Evolutionary conservation across 2,113 vertebrate species (phyloP), one percentile per base, ranked within the genome.

Genomic region (Peucedramus taeniatus): DNA sequence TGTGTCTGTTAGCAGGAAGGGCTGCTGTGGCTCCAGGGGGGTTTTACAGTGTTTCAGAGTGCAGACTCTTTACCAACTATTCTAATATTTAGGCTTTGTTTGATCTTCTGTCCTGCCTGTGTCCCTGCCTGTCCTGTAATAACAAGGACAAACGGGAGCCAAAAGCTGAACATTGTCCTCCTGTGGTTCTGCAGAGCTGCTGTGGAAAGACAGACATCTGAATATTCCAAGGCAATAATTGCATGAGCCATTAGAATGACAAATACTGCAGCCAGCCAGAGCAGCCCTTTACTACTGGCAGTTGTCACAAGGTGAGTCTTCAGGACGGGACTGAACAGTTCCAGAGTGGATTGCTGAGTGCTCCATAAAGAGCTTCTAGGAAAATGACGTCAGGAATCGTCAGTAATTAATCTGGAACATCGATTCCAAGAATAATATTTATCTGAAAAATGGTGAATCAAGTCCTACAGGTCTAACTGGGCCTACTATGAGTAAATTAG

Each of bases 351-450:
- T 56, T 91, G 22, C 30, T 72, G 35, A 76, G 17, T 60, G 47
- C 20, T 50, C 23, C 70, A 0, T 51, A 69, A 57, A 94, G 86
- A 75, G 27, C 42, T 83, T n/a, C 30, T 40, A 50, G 60, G 77
- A 86, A 93, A 83, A 69, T 61, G 17, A 83, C 16, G 35, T 87
- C 72, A 78, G 42, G 37, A 71, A 49, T 70, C 19, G 1, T 76
- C 87, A 91, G 39, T 35, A 66, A 63, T 83, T 87, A 89, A 74
- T 84, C 33, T 47, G 26, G 20, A 83, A 59, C 54, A 49, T 64
- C 3, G 6, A 81, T 87, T 91, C 89, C 89, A 91, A 93, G 47
- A 83, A 74, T 39, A 95, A 87, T 81, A 84, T 83, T 94, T 91
- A 61, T 80, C 54, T 88, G 76, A 86, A 92, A 93, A 91, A 69